Evolutionary conservation across 2,113 vertebrate genomes (phyloP).

Genomic region (Ptychochromis oligacanthus): DNA sequence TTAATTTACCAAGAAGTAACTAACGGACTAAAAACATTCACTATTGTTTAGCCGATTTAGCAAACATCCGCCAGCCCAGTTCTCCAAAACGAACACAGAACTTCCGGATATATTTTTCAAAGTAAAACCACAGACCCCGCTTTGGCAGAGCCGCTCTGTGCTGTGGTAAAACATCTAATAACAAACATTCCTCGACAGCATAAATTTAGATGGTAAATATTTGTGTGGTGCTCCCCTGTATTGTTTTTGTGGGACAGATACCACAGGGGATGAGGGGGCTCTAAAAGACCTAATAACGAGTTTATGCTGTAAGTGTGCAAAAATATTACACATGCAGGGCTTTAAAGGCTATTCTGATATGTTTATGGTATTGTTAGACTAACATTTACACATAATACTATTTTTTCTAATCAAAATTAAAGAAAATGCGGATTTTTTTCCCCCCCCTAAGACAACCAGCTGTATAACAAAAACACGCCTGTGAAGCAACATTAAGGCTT

Average conservation of each 20-base stretch:
- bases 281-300: background rate
- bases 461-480: background rate
- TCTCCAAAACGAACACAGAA: rapidly evolving
- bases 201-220: background rate
- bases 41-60: rapidly evolving
- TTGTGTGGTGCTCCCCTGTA: background rate
- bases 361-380: background rate
- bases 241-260: background rate
- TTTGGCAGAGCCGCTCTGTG: too few relatives aligned
- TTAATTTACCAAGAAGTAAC: rapidly evolving
- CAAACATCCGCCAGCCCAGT: background rate
- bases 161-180: too few relatives aligned
- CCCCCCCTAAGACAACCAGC: rapidly evolving
- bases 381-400: background rate
- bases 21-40: rapidly evolving
- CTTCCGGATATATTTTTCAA: constrained; percentile 23
- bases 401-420: background rate
- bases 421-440: background rate
- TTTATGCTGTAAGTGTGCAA: background rate
- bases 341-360: background rate
- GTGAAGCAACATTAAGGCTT: background rate
- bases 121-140: constrained; percentile 14
- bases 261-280: too few relatives aligned
- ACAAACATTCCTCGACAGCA: too few relatives aligned
- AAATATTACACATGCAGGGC: background rate